These are phyloP conservation scores for Operophtera brumata DNA, from an alignment of 2,888 invertebrate species.

Conservation along the genomic window DNA sequence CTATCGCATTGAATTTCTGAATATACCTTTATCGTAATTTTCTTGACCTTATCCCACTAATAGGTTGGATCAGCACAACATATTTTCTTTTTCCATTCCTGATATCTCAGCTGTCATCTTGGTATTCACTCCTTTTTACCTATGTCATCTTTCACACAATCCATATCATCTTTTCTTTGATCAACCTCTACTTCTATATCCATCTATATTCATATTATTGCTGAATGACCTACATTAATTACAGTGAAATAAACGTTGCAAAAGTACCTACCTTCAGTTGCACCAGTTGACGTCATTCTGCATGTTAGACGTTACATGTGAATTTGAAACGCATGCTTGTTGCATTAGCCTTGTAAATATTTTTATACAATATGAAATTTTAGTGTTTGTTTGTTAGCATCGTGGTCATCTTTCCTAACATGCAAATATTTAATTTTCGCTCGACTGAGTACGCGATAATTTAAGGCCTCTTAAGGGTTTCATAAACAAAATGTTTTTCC, in stretches of 20 bases:
- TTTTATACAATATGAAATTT: background rate
- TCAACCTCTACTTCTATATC: too few relatives aligned
- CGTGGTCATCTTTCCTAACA: background rate
- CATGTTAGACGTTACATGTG: constrained; percentile 22
- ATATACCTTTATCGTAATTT: too few relatives aligned
- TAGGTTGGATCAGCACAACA: too few relatives aligned
- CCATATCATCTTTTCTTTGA: too few relatives aligned
- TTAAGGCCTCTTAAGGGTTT: background rate
- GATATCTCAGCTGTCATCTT: too few relatives aligned
- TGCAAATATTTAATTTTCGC: background rate
- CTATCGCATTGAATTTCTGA: background rate
- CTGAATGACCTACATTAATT: background rate
- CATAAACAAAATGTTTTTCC: background rate
- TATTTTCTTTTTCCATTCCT: too few relatives aligned
- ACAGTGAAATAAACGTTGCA: background rate
- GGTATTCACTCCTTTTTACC: too few relatives aligned
- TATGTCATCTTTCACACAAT: too few relatives aligned
- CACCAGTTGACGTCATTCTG: constrained; percentile 26
- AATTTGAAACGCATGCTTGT: constrained; percentile 21
- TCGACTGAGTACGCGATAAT: background rate
- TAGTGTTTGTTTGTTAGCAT: background rate
- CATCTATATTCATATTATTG: too few relatives aligned
- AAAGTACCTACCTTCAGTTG: constrained; percentile 6
- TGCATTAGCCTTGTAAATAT: constrained; percentile 10
- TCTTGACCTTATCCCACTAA: too few relatives aligned